Evolutionary conservation across 2,797 vertebrate species (phyloP), one percentile per base, ranked within the genome.

Genomic region (Scarus forsteni): DNA sequence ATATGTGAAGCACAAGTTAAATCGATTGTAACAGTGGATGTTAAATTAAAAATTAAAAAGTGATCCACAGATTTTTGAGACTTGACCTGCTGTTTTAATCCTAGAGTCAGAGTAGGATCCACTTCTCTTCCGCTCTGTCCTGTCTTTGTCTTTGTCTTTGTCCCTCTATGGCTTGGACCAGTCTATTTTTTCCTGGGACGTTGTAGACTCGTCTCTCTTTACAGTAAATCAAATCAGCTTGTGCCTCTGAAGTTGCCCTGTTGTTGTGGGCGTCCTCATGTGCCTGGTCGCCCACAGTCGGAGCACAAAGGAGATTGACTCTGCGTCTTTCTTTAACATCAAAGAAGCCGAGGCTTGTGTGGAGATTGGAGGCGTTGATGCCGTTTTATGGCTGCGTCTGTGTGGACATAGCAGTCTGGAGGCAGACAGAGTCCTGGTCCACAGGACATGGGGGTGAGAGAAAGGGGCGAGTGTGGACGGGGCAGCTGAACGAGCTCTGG

Each of bases 301-400:
- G 69, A 76, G 64, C 62, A 85, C 83, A 89, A 87, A 76, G 70
- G 63, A 79, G 73, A 81, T 73, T 73, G 82, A 79, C 85, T 88
- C 12, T 1, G 60, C 77, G 60, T 75, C 73, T 68, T 72, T 71
- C 62, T 65, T 27, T 19, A 18, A 76, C 65, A 91, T 93, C 87
- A 89, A 89, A 91, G 81, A 59, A 48, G 38, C 71, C 38, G 63
- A 57, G 27, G 10, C 34, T 50, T 70, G 42, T 77, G 78, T 77
- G 58, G 66, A 58, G 80, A 74, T 75, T 56, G 76, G 84, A 66
- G 79, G 35, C 51, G 74, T 66, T 83, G 85, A 66, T 81, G 80
- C 54, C 60, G 55, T 87, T 93, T 93, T 93, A 93, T 79, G 87
- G 79, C 81, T 9, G 73, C 14, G 75, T 90, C 83, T 90, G 84